Conservation (phyloP, 1,140 invertebrate genomes). For the Cylas formicarius region DNA sequence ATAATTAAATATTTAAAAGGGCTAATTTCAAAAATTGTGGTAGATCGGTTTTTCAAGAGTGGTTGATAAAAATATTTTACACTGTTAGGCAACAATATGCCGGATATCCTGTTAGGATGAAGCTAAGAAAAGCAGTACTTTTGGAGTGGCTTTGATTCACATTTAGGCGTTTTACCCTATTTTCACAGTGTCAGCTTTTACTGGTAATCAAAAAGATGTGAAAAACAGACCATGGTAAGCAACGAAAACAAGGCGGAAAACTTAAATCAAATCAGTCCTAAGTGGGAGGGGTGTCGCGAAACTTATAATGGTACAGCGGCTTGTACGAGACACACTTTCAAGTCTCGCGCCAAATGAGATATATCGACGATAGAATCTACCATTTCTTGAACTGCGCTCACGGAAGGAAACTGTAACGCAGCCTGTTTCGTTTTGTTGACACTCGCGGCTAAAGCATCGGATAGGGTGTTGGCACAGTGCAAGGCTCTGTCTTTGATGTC, state of each 20-base stretch:
- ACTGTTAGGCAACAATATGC: too few relatives aligned
- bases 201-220: background rate
- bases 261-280: slow-evolving; percentile 1
- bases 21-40: too few relatives aligned
- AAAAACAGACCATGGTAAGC: background rate
- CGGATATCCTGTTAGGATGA: too few relatives aligned
- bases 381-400: slow-evolving; percentile 86
- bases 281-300: background rate
- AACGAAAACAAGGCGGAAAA: background rate
- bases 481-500: slow-evolving; percentile 66
- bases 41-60: too few relatives aligned
- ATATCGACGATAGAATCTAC: slow-evolving; percentile 81
- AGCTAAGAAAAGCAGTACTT: background rate
- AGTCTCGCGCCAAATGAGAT: slow-evolving; percentile 66
- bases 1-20: too few relatives aligned
- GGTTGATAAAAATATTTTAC: too few relatives aligned
- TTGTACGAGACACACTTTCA: slow-evolving; percentile 61
- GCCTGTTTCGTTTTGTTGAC: slow-evolving; percentile 85
- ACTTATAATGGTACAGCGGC: slow-evolving; percentile 41
- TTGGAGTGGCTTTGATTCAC: background rate
- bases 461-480: slow-evolving; percentile 74
- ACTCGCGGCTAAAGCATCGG: slow-evolving; percentile 73
- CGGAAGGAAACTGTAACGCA: slow-evolving; percentile 83
- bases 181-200: background rate
- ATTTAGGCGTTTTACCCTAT: background rate